Evolutionary conservation across 2,797 vertebrate genomes (phyloP).

Genomic region (Schizopygopsis pylzovi): DNA sequence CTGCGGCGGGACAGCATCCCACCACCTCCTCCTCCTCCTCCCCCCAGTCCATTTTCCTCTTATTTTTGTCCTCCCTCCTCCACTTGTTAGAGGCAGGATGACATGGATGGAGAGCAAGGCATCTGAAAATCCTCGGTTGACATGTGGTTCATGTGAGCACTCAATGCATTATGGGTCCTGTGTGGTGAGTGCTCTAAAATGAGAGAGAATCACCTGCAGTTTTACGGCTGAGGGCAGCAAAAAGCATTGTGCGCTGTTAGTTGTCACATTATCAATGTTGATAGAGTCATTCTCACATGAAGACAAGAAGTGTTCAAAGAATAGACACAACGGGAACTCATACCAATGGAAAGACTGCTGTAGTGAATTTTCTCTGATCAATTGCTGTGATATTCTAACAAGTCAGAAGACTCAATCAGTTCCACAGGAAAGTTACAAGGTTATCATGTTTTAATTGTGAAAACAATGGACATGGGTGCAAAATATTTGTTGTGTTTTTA

Average conservation of each 20-base stretch:
- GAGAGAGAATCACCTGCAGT: conserved; percentile 70
- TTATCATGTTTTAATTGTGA: no score
- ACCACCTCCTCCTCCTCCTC: conserved; percentile 35
- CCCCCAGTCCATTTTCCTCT: conserved; percentile 61
- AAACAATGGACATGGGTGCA: no score
- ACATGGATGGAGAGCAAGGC: conserved; percentile 63
- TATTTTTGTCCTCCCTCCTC: conserved; percentile 44
- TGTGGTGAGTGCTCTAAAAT: conserved; percentile 73
- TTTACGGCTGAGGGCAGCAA: conserved; percentile 60
- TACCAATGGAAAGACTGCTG: neutral
- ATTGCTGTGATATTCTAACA: neutral
- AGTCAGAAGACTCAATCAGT: neutral
- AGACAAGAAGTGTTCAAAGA: conserved; percentile 9
- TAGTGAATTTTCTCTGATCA: neutral
- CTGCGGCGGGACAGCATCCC: conserved; percentile 11
- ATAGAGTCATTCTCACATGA: neutral
- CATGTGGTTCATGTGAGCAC: conserved; percentile 70
- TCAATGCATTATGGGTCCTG: conserved; percentile 72
- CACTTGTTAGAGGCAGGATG: conserved; percentile 55
- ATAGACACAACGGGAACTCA: neutral
- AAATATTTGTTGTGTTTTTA: neutral
- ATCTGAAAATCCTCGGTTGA: conserved; percentile 65
- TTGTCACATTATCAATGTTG: conserved; percentile 10
- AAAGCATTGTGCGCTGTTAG: neutral
- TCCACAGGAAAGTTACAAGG: neutral